These are phyloP conservation scores for Acanthisitta chloris DNA, from an alignment of 2,113 vertebrate genomes.

Conservation along the genomic window DNA sequence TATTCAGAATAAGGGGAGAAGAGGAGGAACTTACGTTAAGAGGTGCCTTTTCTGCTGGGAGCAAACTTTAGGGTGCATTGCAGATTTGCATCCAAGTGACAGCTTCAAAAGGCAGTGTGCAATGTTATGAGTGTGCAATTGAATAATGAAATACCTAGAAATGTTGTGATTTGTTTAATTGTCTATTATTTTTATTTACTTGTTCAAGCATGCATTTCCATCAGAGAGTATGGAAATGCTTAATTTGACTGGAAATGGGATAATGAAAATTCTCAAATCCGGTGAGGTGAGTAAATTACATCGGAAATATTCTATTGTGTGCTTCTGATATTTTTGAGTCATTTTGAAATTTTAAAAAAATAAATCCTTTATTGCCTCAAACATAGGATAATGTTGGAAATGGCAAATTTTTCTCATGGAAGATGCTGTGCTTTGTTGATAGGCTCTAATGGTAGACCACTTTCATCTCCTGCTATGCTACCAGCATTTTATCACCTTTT, in stretches of 20 bases:
- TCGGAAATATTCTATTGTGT: background rate
- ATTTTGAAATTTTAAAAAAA: background rate
- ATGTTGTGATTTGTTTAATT: background rate
- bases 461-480: background rate
- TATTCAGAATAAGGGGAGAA: background rate
- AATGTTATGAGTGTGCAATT: background rate
- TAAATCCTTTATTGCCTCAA: background rate
- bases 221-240: background rate
- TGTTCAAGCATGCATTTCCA: background rate
- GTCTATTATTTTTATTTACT: too few relatives aligned
- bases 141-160: background rate
- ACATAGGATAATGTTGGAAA: background rate
- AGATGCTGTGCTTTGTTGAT: background rate
- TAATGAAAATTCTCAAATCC: background rate
- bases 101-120: background rate
- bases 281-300: background rate
- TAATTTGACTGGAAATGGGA: background rate
- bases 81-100: background rate
- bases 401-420: background rate
- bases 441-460: background rate
- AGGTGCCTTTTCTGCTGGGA: background rate
- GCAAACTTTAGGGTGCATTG: background rate
- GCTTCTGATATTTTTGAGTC: background rate
- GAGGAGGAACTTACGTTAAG: background rate
- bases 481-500: background rate